Percentiles rank a stretch among this genome's conserved stretches.
These are phyloP conservation scores for Piprites chloris DNA, from an alignment of 2,113 vertebrate genomes.

Conservation along the genomic window DNA sequence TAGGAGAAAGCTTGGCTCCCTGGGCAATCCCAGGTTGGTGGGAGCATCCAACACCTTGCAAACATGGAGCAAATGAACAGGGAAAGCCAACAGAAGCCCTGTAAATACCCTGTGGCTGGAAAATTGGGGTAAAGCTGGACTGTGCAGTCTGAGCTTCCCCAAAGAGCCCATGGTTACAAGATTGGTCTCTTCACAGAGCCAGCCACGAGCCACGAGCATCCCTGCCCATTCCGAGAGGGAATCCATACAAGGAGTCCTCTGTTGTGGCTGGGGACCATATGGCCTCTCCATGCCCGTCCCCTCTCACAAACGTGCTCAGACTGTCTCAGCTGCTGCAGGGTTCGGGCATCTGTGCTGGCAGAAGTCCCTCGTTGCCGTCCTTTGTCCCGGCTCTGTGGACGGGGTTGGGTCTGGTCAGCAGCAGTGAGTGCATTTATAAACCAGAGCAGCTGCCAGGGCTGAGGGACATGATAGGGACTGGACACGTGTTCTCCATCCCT, in stretches of 20 bases:
- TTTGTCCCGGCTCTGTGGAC: not conserved
- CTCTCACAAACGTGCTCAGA: not conserved
- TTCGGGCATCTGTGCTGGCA: not conserved
- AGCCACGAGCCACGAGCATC: not conserved
- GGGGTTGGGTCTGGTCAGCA: not conserved
- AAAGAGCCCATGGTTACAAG: not conserved
- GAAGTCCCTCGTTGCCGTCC: not conserved
- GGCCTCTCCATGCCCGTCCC: not conserved
- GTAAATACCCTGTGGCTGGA: not conserved
- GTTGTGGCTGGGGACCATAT: not conserved
- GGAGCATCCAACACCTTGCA: not conserved
- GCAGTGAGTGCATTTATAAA: not conserved
- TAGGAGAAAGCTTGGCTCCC: not conserved
- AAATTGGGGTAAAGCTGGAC: not conserved
- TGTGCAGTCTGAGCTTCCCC: not conserved
- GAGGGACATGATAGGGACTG: not conserved
- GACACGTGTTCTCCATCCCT: not conserved
- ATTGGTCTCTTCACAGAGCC: not conserved
- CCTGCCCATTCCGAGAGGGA: not conserved
- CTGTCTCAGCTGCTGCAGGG: not conserved
- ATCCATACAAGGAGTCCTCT: not conserved
- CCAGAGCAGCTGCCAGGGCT: not conserved
- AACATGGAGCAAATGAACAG: not conserved
- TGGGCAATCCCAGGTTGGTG: not conserved
- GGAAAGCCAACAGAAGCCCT: not conserved